phyloP scores from a whole-genome alignment of 2,797 vertebrate genomes.

The Pseudotriccus pelzelni region DNA sequence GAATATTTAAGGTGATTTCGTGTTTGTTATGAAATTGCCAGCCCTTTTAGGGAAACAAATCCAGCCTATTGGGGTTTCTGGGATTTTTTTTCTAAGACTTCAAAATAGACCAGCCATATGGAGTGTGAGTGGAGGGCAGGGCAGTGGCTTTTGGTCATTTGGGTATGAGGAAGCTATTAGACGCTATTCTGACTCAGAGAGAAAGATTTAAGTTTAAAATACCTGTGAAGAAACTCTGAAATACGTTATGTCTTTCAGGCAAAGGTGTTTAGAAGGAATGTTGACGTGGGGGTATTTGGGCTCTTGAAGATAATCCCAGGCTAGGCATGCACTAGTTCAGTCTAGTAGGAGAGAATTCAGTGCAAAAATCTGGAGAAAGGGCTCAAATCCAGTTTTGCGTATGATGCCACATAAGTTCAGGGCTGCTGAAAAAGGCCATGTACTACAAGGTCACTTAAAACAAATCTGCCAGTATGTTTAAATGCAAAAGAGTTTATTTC shows the following conservation, averaged over 20 bases:
- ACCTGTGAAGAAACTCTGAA: background rate
- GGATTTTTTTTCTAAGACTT: background rate
- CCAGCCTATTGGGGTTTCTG: background rate
- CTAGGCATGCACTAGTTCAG: background rate
- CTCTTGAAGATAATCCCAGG: background rate
- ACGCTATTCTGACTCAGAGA: background rate
- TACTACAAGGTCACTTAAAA: background rate
- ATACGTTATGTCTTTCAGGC: background rate
- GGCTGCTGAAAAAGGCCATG: background rate
- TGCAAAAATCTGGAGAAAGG: background rate
- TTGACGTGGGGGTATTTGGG: background rate
- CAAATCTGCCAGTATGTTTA: background rate
- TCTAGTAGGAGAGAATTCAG: background rate
- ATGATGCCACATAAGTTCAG: background rate
- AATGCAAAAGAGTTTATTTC: background rate
- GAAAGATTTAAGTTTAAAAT: background rate
- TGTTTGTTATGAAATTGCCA: background rate
- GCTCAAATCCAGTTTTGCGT: background rate
- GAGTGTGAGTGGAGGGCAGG: background rate
- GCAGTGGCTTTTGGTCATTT: background rate
- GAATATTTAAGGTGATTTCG: background rate
- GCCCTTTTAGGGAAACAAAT: background rate
- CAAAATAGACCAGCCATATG: background rate
- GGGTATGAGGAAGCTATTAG: background rate
- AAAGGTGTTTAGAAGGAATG: background rate